phyloP scores from a whole-genome alignment of 1,140 invertebrate species.

The Rhagoletis zephyria region DNA sequence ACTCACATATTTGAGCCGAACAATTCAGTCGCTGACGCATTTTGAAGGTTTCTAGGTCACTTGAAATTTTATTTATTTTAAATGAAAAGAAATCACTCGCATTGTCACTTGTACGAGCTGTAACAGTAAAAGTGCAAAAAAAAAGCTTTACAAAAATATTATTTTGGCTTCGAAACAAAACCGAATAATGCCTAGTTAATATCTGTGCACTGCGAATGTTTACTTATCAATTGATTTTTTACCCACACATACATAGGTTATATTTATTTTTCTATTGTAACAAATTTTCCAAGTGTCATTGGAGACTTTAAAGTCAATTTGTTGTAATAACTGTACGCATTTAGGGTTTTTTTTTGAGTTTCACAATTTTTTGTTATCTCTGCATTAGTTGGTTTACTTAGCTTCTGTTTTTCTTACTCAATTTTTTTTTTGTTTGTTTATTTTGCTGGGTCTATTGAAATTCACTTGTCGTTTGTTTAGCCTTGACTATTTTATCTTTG shows the following conservation, averaged over 20 bases:
- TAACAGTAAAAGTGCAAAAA: background rate
- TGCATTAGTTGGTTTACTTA: background rate
- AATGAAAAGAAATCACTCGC: background rate
- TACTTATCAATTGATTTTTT: too few species aligned
- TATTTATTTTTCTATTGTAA: too few species aligned
- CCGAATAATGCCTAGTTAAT: background rate
- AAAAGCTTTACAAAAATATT: background rate
- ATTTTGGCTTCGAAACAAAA: background rate
- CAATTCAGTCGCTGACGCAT: background rate
- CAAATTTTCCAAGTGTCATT: too few species aligned
- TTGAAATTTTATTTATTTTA: background rate
- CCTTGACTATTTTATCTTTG: slow-evolving; percentile 1
- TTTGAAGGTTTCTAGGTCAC: slow-evolving; percentile 29
- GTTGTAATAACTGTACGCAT: background rate
- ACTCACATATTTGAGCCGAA: background rate
- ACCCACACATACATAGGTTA: too few species aligned
- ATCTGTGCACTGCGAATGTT: too few species aligned
- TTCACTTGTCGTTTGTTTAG: background rate
- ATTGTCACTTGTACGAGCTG: background rate
- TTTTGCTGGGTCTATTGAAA: background rate
- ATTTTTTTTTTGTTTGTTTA: background rate
- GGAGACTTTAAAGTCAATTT: too few species aligned
- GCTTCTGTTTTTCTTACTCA: background rate
- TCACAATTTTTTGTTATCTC: background rate
- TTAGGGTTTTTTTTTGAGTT: background rate